Evolutionary conservation across 2,888 invertebrate species (phyloP).

Genomic region (Endotricha flammealis): DNA sequence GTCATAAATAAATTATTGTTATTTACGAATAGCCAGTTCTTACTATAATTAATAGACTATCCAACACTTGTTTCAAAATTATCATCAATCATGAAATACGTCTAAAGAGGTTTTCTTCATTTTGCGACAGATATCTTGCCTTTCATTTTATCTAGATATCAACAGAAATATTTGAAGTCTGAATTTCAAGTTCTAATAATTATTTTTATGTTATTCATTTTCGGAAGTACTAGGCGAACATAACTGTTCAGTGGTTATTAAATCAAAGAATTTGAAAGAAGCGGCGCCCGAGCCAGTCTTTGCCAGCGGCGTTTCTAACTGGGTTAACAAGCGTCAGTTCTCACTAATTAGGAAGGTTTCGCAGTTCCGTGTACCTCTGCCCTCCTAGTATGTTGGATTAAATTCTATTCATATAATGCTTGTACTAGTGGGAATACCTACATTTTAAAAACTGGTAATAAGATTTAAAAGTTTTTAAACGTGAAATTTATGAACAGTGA

Average conservation of each 20-base stretch:
- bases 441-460: no score
- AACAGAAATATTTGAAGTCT: no score
- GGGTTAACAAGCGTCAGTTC: conserved; percentile 45
- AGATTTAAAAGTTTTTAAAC: no score
- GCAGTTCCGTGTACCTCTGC: conserved; percentile 12
- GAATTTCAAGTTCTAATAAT: no score
- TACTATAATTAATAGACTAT: conserved; percentile 7
- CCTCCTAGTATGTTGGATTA: conserved; percentile 2
- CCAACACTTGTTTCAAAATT: conserved; percentile 13
- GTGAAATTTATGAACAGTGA: no score
- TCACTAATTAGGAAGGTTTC: conserved; percentile 42
- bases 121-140: conserved; percentile 10
- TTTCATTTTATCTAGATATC: conserved; percentile 11
- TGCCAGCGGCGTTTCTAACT: conserved; percentile 36
- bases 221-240: not conserved
- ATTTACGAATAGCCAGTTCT: no score
- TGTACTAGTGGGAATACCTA: no score
- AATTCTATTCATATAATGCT: not conserved
- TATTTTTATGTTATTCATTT: not conserved
- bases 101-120: conserved; percentile 16
- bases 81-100: conserved; percentile 17
- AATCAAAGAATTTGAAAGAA: conserved; percentile 31
- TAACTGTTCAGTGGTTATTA: conserved; percentile 6
- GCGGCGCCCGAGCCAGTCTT: conserved; percentile 19
- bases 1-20: no score